A percentile compares a stretch with the other conserved stretches of the same genome.
These are phyloP conservation scores for Hyposmocoma kahamanoa DNA, from an alignment of 1,140 invertebrate genomes.

Conservation along the genomic window DNA sequence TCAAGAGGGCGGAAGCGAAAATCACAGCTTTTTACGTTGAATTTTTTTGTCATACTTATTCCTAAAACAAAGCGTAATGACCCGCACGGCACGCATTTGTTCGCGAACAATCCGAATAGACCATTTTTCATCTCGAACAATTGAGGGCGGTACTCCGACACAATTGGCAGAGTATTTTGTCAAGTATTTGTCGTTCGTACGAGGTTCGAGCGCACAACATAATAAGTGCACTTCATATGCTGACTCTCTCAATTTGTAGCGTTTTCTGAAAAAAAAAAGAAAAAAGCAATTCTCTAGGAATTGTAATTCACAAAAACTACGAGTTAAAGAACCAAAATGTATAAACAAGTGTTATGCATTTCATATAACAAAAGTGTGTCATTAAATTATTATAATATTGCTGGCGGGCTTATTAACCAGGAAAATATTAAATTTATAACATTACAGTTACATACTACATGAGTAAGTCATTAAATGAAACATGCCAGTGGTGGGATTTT, in stretches of 20 bases:
- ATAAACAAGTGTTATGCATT: no score
- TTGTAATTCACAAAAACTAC: no score
- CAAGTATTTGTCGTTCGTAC: constrained; percentile 59
- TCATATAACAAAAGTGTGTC: no score
- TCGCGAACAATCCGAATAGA: constrained; percentile 68
- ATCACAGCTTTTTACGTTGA: constrained; percentile 56
- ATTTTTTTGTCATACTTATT: constrained; percentile 67
- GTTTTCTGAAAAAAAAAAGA: background rate
- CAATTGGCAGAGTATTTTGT: constrained; percentile 70
- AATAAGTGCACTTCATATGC: constrained; percentile 48
- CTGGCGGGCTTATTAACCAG: no score
- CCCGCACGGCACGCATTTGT: constrained; percentile 68
- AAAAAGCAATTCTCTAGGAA: no score
- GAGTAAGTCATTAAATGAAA: no score
- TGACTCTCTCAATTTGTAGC: constrained; percentile 16
- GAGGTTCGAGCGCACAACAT: constrained; percentile 41
- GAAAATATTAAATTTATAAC: no score
- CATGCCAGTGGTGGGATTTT: no score
- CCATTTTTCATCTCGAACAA: constrained; percentile 72
- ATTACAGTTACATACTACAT: no score
- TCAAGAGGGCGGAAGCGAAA: constrained; percentile 51
- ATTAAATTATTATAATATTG: no score
- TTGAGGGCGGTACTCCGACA: constrained; percentile 64
- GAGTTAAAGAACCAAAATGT: no score
- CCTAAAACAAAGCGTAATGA: constrained; percentile 71